phyloP scores from a whole-genome alignment of 2,797 vertebrate genomes.

The Cottoperca gobio region DNA sequence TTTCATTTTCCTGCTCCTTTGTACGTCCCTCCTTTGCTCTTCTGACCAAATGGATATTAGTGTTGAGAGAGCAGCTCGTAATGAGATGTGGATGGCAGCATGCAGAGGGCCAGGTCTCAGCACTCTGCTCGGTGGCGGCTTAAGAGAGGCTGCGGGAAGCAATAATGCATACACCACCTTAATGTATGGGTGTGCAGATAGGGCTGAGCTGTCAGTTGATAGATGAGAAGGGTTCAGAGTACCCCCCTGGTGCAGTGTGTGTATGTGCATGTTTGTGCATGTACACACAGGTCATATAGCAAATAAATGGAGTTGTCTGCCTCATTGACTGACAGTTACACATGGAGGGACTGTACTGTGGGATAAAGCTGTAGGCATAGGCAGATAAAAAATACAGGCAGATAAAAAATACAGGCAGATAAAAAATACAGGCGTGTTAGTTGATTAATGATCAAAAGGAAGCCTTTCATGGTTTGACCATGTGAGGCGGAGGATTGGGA shows the following conservation, averaged over 20 bases:
- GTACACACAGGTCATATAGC: conserved; percentile 13
- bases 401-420: too few species aligned
- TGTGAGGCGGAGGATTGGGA: conserved; percentile 14
- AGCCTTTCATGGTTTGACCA: not conserved
- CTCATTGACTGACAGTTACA: conserved; percentile 53
- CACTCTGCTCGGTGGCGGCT: conserved; percentile 47
- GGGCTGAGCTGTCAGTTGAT: conserved; percentile 52
- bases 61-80: conserved; percentile 44
- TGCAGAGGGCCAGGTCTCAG: conserved; percentile 33
- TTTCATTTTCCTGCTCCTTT: conserved; percentile 14
- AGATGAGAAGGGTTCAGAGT: conserved; percentile 59
- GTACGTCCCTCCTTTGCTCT: not conserved
- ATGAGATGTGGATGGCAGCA: conserved; percentile 53
- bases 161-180: conserved; percentile 52
- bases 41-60: conserved; percentile 49
- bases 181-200: conserved; percentile 60
- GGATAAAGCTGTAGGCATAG: conserved; percentile 24
- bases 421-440: conserved; percentile 20
- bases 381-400: conserved; percentile 21
- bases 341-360: conserved; percentile 10
- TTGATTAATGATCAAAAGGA: conserved; percentile 59
- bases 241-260: conserved; percentile 23
- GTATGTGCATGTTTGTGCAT: conserved; percentile 16
- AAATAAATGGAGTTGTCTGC: conserved; percentile 55
- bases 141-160: conserved; percentile 45